Percentiles rank a stretch among this genome's conserved stretches.
Conservation (phyloP, 2,113 vertebrate species). For the Oreochromis spilurus region DNA sequence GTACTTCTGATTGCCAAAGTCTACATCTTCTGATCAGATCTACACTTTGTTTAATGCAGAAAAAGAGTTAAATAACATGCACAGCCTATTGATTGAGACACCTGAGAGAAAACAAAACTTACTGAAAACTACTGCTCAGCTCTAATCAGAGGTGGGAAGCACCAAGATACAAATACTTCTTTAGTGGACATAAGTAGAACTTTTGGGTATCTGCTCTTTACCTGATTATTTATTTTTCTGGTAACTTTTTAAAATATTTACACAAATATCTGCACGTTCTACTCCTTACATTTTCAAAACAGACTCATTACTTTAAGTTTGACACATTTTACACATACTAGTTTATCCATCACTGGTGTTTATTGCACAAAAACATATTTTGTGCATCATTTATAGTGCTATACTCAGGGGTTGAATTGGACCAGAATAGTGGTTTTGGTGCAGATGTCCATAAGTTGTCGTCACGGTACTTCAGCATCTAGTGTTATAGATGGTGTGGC, state of each 20-base stretch:
- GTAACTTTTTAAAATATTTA: background rate
- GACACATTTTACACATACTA: background rate
- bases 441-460: background rate
- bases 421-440: background rate
- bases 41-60: background rate
- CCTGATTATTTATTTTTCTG: background rate
- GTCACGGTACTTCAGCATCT: background rate
- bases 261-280: background rate
- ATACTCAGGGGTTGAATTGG: background rate
- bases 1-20: accelerated
- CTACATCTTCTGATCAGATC: background rate
- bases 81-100: background rate
- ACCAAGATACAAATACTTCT: background rate
- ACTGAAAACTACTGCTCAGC: background rate
- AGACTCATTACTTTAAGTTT: background rate
- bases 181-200: background rate
- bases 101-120: background rate
- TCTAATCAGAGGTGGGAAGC: background rate
- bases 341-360: background rate
- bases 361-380: background rate
- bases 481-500: background rate
- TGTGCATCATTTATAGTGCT: background rate
- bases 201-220: background rate
- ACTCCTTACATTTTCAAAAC: background rate
- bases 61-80: accelerated